Evolutionary conservation across 2,888 invertebrate species (phyloP).

Genomic region (Drosophila anceps): DNA sequence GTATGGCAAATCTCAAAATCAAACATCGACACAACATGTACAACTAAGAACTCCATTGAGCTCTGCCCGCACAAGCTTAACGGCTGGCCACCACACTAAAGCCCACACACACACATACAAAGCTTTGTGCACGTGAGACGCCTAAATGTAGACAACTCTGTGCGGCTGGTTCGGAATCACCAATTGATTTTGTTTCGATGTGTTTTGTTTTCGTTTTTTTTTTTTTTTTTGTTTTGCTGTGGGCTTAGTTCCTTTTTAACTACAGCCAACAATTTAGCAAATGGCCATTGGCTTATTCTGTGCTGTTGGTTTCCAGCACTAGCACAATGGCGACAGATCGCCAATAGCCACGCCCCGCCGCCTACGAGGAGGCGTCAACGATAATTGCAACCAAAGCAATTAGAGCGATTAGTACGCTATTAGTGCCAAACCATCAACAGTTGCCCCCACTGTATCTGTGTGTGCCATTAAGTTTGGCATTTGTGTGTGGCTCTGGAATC

Average conservation of each 20-base stretch:
- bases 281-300: constrained; percentile 48
- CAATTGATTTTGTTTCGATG: constrained; percentile 72
- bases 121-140: constrained; percentile 63
- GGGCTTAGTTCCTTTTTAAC: constrained; percentile 48
- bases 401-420: constrained; percentile 80
- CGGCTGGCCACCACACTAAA: constrained; percentile 36
- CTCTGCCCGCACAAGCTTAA: constrained; percentile 60
- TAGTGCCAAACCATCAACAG: constrained; percentile 76
- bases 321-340: constrained; percentile 40
- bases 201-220: constrained; percentile 7
- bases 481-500: constrained; percentile 32
- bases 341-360: constrained; percentile 28
- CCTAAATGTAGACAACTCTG: constrained; percentile 73
- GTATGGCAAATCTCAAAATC: constrained; percentile 55
- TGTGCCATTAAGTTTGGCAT: constrained; percentile 18
- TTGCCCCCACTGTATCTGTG: constrained; percentile 14
- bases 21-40: constrained; percentile 51
- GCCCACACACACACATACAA: constrained; percentile 15
- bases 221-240: constrained; percentile 6
- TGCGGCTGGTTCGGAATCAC: constrained; percentile 52
- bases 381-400: constrained; percentile 80
- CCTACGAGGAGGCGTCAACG: constrained; percentile 59
- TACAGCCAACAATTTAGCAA: constrained; percentile 73
- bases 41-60: constrained; percentile 52
- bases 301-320: constrained; percentile 53